phyloP scores from a whole-genome alignment of 1,140 invertebrate species.

The Vanessa tameamea region DNA sequence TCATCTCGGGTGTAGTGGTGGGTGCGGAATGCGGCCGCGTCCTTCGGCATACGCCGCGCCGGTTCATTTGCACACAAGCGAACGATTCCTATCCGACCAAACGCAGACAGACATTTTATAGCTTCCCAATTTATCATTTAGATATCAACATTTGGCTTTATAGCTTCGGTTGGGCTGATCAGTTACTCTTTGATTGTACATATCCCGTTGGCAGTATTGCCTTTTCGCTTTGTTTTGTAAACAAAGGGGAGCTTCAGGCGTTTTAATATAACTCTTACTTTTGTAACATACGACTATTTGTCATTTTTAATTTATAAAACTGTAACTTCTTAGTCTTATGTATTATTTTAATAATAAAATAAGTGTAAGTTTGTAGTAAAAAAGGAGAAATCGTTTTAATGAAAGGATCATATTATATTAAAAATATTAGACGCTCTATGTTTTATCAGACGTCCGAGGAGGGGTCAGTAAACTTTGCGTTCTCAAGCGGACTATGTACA shows the following conservation, averaged over 20 bases:
- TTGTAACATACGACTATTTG: background rate
- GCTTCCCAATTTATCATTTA: constrained; percentile 70
- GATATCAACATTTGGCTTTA: constrained; percentile 54
- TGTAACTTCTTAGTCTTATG: no score
- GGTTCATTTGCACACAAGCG: constrained; percentile 74
- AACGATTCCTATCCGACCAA: constrained; percentile 45
- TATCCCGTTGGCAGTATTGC: constrained; percentile 28
- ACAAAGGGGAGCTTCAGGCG: constrained; percentile 23
- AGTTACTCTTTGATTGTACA: constrained; percentile 33
- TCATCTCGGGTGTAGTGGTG: constrained; percentile 63
- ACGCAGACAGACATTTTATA: constrained; percentile 68
- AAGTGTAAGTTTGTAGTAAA: background rate
- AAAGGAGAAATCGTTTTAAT: background rate
- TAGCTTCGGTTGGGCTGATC: constrained; percentile 27
- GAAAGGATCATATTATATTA: background rate
- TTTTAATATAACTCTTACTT: constrained; percentile 18
- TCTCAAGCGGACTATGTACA: constrained; percentile 42
- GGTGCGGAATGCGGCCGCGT: constrained; percentile 75
- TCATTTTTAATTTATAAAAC: no score
- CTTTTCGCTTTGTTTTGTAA: constrained; percentile 34
- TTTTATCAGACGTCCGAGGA: constrained; percentile 36
- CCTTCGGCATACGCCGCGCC: constrained; percentile 65
- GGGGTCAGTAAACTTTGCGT: constrained; percentile 57
- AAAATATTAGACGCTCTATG: background rate
- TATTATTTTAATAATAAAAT: no score